phyloP scores from a whole-genome alignment of 2,797 vertebrate genomes.

The Clamator glandarius region DNA sequence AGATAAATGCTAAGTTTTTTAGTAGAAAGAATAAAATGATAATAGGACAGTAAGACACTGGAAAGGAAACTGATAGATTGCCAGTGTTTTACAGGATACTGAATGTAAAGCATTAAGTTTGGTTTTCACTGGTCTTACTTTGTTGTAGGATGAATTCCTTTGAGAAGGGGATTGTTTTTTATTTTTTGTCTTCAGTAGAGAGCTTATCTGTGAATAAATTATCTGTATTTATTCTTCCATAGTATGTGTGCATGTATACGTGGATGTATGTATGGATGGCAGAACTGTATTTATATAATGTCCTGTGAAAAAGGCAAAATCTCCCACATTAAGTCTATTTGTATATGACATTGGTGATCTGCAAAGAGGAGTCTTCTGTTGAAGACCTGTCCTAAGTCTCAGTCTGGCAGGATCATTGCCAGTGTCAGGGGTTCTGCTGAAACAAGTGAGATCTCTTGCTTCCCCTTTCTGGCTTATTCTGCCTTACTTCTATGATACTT shows the following conservation, averaged over 20 bases:
- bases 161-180: not conserved
- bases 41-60: not conserved
- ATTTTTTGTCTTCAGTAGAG: not conserved
- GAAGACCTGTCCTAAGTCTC: not conserved
- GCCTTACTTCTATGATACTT: not conserved
- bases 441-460: not conserved
- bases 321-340: not conserved
- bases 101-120: not conserved
- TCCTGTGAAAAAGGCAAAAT: not conserved
- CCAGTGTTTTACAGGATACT: not conserved
- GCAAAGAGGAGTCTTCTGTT: not conserved
- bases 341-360: not conserved
- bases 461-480: not conserved
- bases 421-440: not conserved
- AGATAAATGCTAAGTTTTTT: not conserved
- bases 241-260: not conserved
- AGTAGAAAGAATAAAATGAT: not conserved
- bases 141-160: not conserved
- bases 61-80: not conserved
- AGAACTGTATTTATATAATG: not conserved
- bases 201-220: slow-evolving; percentile 30
- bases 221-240: slow-evolving; percentile 7
- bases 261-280: not conserved
- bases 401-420: not conserved
- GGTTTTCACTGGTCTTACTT: not conserved